Evolutionary conservation across 1,140 invertebrate genomes (phyloP).

Genomic region (Aphaenogaster floridana): DNA sequence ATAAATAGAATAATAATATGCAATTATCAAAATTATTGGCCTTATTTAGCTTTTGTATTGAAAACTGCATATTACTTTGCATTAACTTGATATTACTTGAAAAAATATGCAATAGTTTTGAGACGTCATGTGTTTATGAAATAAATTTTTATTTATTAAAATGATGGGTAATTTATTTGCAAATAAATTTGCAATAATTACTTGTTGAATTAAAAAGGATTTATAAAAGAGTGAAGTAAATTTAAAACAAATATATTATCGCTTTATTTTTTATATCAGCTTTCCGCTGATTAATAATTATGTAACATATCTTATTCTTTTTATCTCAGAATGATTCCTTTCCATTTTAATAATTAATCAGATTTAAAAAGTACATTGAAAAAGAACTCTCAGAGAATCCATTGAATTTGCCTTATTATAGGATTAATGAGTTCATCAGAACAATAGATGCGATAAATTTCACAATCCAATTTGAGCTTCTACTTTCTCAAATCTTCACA

Average conservation of each 20-base stretch:
- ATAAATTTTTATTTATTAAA: not conserved
- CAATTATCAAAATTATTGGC: too few species aligned
- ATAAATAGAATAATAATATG: too few species aligned
- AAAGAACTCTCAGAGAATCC: not conserved
- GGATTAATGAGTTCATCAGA: conserved; percentile 11
- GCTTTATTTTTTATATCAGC: not conserved
- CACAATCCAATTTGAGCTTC: conserved; percentile 38
- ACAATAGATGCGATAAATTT: conserved; percentile 32
- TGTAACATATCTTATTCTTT: not conserved
- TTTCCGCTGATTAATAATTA: conserved; percentile 1
- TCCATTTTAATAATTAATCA: conserved; percentile 14
- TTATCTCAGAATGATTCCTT: not conserved
- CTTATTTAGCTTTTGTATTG: too few species aligned
- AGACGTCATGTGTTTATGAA: not conserved
- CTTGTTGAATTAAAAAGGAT: not conserved
- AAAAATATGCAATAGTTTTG: not conserved
- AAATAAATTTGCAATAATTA: not conserved
- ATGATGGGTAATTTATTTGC: not conserved
- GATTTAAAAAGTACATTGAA: conserved; percentile 7
- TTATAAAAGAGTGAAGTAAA: not conserved
- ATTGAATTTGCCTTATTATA: conserved; percentile 6
- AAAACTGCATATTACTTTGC: too few species aligned
- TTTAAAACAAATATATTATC: not conserved
- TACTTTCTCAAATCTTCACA: conserved; percentile 45
- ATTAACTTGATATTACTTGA: not conserved